Conservation (phyloP, 1,140 invertebrate genomes). For the Platorchestia sp. region DNA sequence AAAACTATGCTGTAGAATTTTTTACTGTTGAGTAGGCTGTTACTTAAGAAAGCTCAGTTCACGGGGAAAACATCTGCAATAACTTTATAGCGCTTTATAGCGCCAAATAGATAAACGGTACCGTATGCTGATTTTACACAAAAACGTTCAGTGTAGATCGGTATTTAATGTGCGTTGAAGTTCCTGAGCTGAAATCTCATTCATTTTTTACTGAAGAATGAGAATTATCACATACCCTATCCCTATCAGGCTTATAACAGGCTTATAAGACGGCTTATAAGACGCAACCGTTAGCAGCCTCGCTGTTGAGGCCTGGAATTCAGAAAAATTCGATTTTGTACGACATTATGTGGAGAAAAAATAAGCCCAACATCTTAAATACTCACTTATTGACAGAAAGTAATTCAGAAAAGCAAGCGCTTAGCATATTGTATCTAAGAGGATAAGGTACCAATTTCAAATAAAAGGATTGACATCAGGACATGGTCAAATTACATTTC, state of each 20-base stretch:
- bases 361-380: no score
- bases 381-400: not conserved
- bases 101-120: no score
- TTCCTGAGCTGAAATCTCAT: not conserved
- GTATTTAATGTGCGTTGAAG: not conserved
- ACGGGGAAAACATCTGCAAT: no score
- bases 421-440: no score
- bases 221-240: not conserved
- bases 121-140: no score
- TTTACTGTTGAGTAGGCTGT: not conserved
- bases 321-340: not conserved
- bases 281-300: no score
- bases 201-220: not conserved
- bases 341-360: not conserved
- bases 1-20: not conserved
- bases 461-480: not conserved
- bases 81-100: no score
- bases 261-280: no score
- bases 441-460: no score
- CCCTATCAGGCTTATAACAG: no score
- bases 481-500: not conserved
- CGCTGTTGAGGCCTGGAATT: not conserved
- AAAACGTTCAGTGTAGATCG: not conserved
- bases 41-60: not conserved
- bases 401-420: not conserved